phyloP scores from a whole-genome alignment of 2,797 vertebrate genomes.

The Fratercula arctica region DNA sequence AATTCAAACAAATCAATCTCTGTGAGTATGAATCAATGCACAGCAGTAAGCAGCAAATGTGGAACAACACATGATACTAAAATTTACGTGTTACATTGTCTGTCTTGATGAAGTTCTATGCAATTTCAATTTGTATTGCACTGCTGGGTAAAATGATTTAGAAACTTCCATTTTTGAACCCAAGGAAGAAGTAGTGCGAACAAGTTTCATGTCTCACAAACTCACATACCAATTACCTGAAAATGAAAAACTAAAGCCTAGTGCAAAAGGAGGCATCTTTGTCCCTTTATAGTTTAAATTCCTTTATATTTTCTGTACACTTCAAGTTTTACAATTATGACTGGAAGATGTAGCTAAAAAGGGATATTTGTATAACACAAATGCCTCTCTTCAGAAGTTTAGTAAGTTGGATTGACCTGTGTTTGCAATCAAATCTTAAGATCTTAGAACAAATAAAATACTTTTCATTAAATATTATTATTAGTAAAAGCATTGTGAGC shows the following conservation, averaged over 20 bases:
- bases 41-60: not conserved
- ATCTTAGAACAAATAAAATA: not conserved
- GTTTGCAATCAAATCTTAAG: not conserved
- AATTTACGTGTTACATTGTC: not conserved
- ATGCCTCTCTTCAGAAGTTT: not conserved
- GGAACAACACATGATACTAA: not conserved
- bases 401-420: not conserved
- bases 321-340: not conserved
- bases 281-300: not conserved
- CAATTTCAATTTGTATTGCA: not conserved
- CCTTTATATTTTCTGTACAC: not conserved
- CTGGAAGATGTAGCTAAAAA: not conserved
- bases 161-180: not conserved
- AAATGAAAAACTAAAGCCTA: not conserved
- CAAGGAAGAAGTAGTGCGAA: not conserved
- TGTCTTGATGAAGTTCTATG: not conserved
- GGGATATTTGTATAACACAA: not conserved
- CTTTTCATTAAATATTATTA: not conserved
- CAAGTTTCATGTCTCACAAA: not conserved
- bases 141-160: not conserved
- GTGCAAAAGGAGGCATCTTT: not conserved
- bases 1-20: not conserved
- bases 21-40: not conserved
- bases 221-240: not conserved
- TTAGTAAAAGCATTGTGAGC: not conserved